phyloP scores from a whole-genome alignment of 2,797 vertebrate genomes.

The Phrynocephalus vlangalii region DNA sequence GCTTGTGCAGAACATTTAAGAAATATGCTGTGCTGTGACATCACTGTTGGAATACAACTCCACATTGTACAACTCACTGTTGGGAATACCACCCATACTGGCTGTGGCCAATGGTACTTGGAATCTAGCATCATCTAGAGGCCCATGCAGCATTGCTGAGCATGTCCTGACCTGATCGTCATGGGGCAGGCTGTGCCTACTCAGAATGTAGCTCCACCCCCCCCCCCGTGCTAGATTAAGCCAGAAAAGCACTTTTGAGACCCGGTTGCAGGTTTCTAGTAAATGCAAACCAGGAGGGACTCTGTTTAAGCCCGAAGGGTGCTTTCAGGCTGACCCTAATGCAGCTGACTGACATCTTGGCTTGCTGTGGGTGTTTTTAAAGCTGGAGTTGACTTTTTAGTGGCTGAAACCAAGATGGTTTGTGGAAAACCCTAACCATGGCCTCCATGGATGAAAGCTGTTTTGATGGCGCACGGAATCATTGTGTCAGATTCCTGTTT shows the following conservation, averaged over 20 bases:
- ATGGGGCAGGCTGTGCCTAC: neutral
- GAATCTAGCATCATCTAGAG: no score
- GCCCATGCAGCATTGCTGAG: neutral
- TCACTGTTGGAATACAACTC: no score
- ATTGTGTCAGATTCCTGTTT: neutral
- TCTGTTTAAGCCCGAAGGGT: neutral
- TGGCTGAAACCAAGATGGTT: neutral
- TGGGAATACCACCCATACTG: no score
- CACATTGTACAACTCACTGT: no score
- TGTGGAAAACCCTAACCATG: neutral
- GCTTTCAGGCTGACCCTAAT: neutral
- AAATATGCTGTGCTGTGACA: no score
- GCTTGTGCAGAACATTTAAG: no score
- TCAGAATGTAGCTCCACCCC: neutral
- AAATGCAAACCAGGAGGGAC: constrained; percentile 19
- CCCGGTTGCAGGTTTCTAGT: neutral
- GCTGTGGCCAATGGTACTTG: no score
- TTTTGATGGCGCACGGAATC: constrained; percentile 16
- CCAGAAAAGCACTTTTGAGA: neutral
- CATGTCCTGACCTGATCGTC: no score
- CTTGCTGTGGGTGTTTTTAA: neutral
- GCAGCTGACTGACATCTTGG: neutral
- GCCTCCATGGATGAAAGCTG: neutral
- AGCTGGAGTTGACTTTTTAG: neutral
- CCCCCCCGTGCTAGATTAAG: neutral